Percentiles rank a stretch among this genome's conserved stretches.
phyloP scores from a whole-genome alignment of 2,797 vertebrate species.

The Dermochelys coriacea region DNA sequence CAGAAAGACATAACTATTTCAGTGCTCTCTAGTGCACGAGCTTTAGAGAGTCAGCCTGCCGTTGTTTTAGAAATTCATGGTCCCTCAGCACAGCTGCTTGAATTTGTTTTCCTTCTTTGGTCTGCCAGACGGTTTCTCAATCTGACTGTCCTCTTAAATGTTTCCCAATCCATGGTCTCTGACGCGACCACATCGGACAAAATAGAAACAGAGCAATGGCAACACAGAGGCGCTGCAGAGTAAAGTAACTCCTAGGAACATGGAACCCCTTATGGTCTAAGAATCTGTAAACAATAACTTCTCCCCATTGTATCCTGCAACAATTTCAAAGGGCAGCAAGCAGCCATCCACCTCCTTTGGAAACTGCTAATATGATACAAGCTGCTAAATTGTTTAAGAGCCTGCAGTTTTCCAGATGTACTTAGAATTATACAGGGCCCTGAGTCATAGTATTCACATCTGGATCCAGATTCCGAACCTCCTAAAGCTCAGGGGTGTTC shows the following conservation, averaged over 20 bases:
- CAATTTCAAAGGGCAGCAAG: background rate
- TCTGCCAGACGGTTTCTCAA: background rate
- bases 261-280: background rate
- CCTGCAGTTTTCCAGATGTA: background rate
- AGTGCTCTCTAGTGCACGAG: background rate
- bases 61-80: background rate
- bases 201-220: slow-evolving; percentile 18
- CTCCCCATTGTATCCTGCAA: background rate
- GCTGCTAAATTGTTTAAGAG: background rate
- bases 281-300: background rate
- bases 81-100: background rate
- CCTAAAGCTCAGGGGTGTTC: background rate
- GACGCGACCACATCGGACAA: slow-evolving; percentile 8
- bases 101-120: slow-evolving; percentile 7
- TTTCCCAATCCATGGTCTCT: slow-evolving; percentile 44
- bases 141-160: background rate
- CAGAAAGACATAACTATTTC: slow-evolving; percentile 10
- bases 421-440: background rate
- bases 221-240: background rate
- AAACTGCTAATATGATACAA: slow-evolving; percentile 11
- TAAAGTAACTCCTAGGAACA: background rate
- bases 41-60: background rate
- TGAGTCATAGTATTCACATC: background rate
- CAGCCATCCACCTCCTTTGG: background rate
- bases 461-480: background rate